Base-by-base conservation (phyloP, 2,888 invertebrate genomes). In the Limnephilus marmoratus region DNA sequence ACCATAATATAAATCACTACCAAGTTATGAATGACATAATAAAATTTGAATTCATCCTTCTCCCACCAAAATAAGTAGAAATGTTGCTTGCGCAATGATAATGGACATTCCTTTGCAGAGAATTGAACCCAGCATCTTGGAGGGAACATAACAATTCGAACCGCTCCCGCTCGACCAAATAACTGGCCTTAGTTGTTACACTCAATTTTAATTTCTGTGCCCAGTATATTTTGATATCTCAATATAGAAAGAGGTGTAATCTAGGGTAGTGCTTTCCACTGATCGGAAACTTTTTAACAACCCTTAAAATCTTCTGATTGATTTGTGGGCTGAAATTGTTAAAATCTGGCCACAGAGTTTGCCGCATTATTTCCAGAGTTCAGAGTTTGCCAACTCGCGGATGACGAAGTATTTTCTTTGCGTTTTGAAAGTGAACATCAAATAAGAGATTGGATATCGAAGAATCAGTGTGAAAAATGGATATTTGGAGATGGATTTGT, bases 221-320 rank as follows among this genome's bases (percentile, higher is more conserved):
- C 7, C 4, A 68, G n/a, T 24, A 24, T 7, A n/a, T 68, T 68
- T n/a, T 18, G 53, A 53, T 18, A 53, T 5, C 18, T 53, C 18
- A 5, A 18, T 5, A 18, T 53, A 68, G n/a, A 68, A 68, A n/a
- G 24, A 0, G 24, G 68, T 9, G 24, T n/a, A n/a, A 68, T 68
- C 68, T 68, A 68, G 68, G 24, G 24, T 9, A 68, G 24, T 68
- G 2, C 24, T 68, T 68, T 68, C 68, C 68, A 68, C 7, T 68
- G 68, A 24, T 68, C 24, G 68, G 68, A 68, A 68, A 68, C 45
- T 86, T 86, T 45, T 37, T 29, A 45, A 45, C 29, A 86, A 45
- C 41, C 86, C 45, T 15, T 86, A 13, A 18, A 86, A 41, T 29
- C 41, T 24, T 41, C 86, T 86, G 86, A 86, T 86, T 86, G 86